Percentiles rank a stretch among this genome's conserved stretches.
phyloP scores from a whole-genome alignment of 2,797 vertebrate genomes.

The Lacerta bilineata region DNA sequence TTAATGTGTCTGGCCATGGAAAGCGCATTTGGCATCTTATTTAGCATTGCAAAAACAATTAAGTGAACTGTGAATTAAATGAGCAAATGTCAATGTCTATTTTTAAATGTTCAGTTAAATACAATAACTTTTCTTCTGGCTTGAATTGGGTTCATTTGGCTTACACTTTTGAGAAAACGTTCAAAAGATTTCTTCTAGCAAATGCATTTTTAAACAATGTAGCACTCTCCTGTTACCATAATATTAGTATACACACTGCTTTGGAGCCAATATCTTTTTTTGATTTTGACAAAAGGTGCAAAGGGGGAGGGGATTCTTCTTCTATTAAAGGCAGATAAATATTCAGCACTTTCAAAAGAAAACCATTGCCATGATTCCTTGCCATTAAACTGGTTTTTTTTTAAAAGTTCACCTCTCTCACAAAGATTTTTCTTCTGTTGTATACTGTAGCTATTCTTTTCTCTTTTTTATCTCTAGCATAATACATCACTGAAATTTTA shows the following conservation, averaged over 20 bases:
- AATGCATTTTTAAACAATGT: not conserved
- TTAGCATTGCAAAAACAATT: constrained; percentile 63
- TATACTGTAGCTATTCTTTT: not conserved
- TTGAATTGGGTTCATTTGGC: constrained; percentile 11
- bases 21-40: constrained; percentile 65
- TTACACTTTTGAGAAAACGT: not conserved
- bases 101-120: constrained; percentile 39
- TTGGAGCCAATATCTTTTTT: no score
- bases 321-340: not conserved
- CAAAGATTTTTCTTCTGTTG: not conserved
- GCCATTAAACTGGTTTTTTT: not conserved
- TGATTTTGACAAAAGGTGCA: not conserved
- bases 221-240: not conserved
- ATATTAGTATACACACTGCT: not conserved
- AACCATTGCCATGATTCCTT: not conserved
- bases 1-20: constrained; percentile 45
- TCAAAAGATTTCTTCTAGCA: not conserved
- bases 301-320: not conserved
- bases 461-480: not conserved
- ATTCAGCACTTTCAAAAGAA: not conserved
- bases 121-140: constrained; percentile 54
- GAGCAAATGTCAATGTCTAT: constrained; percentile 12
- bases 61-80: constrained; percentile 55
- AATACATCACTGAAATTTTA: not conserved
- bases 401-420: not conserved